Conservation (phyloP, 2,888 invertebrate genomes). For the Stenichneumon culpator region DNA sequence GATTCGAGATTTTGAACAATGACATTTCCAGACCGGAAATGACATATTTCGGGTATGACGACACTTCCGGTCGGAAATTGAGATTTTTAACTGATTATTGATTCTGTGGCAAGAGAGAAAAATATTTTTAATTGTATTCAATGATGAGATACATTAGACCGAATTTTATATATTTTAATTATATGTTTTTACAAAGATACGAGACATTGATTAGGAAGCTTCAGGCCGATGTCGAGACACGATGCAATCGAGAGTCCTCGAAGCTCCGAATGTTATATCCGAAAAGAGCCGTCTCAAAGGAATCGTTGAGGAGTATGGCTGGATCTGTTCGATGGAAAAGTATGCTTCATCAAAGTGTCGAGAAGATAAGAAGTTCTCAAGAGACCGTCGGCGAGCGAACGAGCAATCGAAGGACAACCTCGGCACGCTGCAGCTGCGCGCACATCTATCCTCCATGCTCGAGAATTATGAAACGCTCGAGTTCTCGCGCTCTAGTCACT, state of each 20-base stretch:
- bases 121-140: neutral
- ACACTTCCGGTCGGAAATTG: too few species aligned
- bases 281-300: conserved; percentile 62
- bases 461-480: conserved; percentile 60
- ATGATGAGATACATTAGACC: neutral
- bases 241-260: conserved; percentile 65
- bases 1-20: too few species aligned
- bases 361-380: conserved; percentile 54
- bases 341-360: conserved; percentile 54
- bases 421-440: conserved; percentile 42
- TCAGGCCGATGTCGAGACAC: conserved; percentile 71
- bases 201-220: conserved; percentile 75
- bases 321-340: conserved; percentile 58
- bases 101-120: neutral
- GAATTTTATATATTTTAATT: neutral
- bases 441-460: conserved; percentile 57
- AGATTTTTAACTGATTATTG: neutral
- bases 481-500: conserved; percentile 38
- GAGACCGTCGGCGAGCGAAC: conserved; percentile 26
- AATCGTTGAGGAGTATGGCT: conserved; percentile 60
- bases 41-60: too few species aligned
- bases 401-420: conserved; percentile 24
- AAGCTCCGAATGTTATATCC: conserved; percentile 68
- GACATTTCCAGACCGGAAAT: too few species aligned
- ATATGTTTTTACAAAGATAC: conserved; percentile 67